A percentile compares a stretch with the other conserved stretches of the same genome.
phyloP scores from a whole-genome alignment of 2,888 invertebrate species.

The Pantelozetes paolii region DNA sequence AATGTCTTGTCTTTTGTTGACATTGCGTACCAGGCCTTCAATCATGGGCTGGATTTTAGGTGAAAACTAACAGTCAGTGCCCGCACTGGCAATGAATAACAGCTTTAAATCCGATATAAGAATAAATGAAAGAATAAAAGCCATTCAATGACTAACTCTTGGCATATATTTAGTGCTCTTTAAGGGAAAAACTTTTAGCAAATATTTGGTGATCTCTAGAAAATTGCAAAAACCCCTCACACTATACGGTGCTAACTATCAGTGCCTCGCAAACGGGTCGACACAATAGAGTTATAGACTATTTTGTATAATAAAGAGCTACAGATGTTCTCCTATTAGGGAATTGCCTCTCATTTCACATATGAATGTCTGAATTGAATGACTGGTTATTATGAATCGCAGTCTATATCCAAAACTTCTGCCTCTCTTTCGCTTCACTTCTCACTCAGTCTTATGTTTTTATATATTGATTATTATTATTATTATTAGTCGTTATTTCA shows the following conservation, averaged over 20 bases:
- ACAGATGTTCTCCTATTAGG: slow-evolving; percentile 15
- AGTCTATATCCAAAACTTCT: background rate
- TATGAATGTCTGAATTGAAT: background rate
- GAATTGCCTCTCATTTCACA: background rate
- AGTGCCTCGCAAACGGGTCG: background rate
- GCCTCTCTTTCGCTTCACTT: slow-evolving; percentile 25
- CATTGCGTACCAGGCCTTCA: slow-evolving; percentile 25
- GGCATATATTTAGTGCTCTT: background rate
- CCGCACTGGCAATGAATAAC: background rate
- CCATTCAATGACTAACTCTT: background rate
- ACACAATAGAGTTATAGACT: slow-evolving; percentile 23
- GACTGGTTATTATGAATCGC: background rate
- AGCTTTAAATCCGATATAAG: background rate
- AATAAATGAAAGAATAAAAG: background rate
- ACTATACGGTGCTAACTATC: slow-evolving; percentile 8
- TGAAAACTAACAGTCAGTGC: background rate
- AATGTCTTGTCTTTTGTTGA: slow-evolving; percentile 29
- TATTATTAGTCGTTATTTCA: background rate
- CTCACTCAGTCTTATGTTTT: background rate
- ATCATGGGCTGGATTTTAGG: slow-evolving; percentile 1
- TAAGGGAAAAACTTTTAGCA: slow-evolving; percentile 8
- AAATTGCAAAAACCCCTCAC: slow-evolving; percentile 21
- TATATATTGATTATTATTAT: slow-evolving; percentile 8
- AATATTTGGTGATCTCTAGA: slow-evolving; percentile 26
- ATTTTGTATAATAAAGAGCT: slow-evolving; percentile 31